Conservation (phyloP, 2,888 invertebrate genomes). For the Spilosoma lubricipeda region DNA sequence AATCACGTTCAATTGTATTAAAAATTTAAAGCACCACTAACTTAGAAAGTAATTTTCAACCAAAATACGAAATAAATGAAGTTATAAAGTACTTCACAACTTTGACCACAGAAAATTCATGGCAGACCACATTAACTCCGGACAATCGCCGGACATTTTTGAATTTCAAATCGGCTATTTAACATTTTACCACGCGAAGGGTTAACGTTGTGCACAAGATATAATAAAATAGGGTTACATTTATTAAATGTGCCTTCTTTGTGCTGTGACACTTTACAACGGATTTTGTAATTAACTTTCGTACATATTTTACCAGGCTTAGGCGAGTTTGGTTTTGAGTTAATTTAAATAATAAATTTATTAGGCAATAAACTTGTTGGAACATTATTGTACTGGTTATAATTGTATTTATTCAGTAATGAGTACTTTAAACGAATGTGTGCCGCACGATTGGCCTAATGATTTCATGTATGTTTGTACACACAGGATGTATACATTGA, state of each 20-base stretch:
- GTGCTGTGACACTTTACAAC: constrained; percentile 23
- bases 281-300: constrained; percentile 24
- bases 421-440: not conserved
- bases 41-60: constrained; percentile 1
- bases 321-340: constrained; percentile 8
- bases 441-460: too few species aligned
- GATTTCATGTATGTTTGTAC: too few species aligned
- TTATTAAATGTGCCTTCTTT: constrained; percentile 40
- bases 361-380: not conserved
- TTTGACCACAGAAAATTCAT: constrained; percentile 58
- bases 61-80: constrained; percentile 26
- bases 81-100: constrained; percentile 30
- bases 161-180: constrained; percentile 70
- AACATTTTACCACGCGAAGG: constrained; percentile 62
- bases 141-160: constrained; percentile 66
- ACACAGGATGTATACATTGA: too few species aligned
- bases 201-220: constrained; percentile 39
- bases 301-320: constrained; percentile 17
- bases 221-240: constrained; percentile 45
- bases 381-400: not conserved
- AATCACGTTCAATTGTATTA: not conserved
- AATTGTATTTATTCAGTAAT: not conserved
- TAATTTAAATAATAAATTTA: constrained; percentile 11
- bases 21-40: not conserved
- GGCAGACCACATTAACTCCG: constrained; percentile 56